Conservation (phyloP, 37 sponge, comb jelly and placozoan genomes). For the Oscarella lobularis region DNA sequence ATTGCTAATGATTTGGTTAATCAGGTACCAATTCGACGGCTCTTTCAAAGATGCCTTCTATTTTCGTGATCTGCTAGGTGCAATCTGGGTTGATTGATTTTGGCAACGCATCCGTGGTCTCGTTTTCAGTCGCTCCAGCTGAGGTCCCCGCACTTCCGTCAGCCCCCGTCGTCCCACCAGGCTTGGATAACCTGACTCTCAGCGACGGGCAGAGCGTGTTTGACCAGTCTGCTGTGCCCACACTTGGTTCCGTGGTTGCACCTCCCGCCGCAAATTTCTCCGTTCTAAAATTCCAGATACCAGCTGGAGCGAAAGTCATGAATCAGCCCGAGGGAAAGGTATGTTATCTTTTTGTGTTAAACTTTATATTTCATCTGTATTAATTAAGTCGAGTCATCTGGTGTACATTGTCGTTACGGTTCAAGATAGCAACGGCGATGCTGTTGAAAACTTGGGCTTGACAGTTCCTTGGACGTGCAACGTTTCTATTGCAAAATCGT, state of each 20-base stretch:
- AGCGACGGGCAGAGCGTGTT: neutral
- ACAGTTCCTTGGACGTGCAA: conserved; percentile 49
- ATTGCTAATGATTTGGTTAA: too few relatives aligned
- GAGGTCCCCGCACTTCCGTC: conserved; percentile 29
- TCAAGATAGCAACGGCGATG: conserved; percentile 22
- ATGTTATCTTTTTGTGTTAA: neutral
- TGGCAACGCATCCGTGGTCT: conserved; percentile 36
- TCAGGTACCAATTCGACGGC: too few relatives aligned
- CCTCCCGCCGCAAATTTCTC: conserved; percentile 2
- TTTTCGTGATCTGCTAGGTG: conserved; percentile 4
- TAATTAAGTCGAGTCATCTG: conserved; percentile 41
- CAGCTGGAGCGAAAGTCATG: neutral
- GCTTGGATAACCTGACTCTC: conserved; percentile 8
- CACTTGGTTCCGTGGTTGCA: neutral
- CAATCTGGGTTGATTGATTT: conserved; percentile 24
- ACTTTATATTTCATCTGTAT: neutral
- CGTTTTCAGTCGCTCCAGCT: conserved; percentile 25
- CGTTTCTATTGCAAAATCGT: conserved; percentile 15
- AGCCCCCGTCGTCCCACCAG: conserved; percentile 44
- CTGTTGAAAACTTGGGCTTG: conserved; percentile 51
- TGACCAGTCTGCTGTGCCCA: neutral
- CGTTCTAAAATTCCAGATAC: neutral
- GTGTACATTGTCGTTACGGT: conserved; percentile 41
- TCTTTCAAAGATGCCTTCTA: too few relatives aligned
- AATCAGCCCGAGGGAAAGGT: neutral